A percentile compares a stretch with the other conserved stretches of the same genome.
These are phyloP conservation scores for Drosophila varians DNA, from an alignment of 1,140 invertebrate species.

Conservation along the genomic window DNA sequence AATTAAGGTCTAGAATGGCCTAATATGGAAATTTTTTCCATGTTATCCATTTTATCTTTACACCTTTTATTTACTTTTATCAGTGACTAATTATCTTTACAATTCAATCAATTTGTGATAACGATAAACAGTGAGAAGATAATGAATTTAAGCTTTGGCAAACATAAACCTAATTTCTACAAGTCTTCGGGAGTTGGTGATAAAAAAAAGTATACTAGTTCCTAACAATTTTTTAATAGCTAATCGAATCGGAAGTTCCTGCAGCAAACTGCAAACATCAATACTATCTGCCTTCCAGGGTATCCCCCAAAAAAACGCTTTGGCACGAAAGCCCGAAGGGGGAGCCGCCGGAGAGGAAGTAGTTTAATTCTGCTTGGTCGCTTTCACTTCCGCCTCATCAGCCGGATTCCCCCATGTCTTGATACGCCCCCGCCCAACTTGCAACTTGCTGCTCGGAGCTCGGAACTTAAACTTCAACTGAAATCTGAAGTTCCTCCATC, in stretches of 20 bases:
- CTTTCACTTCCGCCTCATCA: conserved; percentile 80
- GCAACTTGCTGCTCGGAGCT: conserved; percentile 3
- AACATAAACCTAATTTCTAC: too few species aligned
- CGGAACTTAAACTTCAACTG: conserved; percentile 11
- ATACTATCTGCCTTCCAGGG: background rate
- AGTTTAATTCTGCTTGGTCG: conserved; percentile 68
- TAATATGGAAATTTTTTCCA: background rate
- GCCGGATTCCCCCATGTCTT: conserved; percentile 24
- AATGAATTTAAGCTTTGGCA: too few species aligned
- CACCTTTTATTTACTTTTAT: too few species aligned
- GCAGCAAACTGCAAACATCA: background rate
- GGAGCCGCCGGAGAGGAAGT: conserved; percentile 42
- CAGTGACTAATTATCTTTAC: too few species aligned
- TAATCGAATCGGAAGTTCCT: background rate
- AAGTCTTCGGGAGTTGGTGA: too few species aligned
- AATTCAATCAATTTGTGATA: too few species aligned
- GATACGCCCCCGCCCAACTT: conserved; percentile 37
- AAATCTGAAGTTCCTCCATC: conserved; percentile 12
- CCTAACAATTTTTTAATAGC: background rate
- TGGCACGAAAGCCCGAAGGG: conserved; percentile 10
- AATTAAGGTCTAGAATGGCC: too few species aligned
- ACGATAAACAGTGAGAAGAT: too few species aligned
- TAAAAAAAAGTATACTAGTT: too few species aligned
- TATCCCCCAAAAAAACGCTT: conserved; percentile 8
- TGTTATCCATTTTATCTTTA: too few species aligned